Base-by-base conservation (phyloP, 2,797 vertebrate species). In the Eutrigla gurnardus region DNA sequence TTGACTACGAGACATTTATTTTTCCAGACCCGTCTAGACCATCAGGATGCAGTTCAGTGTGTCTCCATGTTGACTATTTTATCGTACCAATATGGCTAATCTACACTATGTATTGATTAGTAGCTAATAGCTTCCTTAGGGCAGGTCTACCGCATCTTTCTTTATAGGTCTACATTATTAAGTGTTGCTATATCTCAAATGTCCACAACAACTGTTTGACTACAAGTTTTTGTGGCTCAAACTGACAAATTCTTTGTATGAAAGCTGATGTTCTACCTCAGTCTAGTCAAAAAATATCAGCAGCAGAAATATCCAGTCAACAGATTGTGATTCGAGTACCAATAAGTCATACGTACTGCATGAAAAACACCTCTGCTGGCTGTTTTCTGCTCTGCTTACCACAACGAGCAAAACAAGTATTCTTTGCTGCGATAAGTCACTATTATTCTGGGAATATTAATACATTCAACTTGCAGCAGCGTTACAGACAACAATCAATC, bases 271-370 rank as follows among this genome's bases (percentile, higher is more conserved):
- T 18, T 43, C 7, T 5, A 4, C n/a, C 58, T 75, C 15, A 14
- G 40, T 15, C 12, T 4, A 36, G n/a, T 62, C 46, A 59, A 59
- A 50, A 25, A 66, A 67, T 43, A 74, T 43, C n/a, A 17, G 55
- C 37, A 43, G 39, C 55, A 37, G 13, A 46, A 46, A 46, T 52
- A 52, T 18, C 18, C n/a, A 17, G 35, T 47, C 13, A 36, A 11
- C 42, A 53, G 47, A 75, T 62, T 37, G 58, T 53, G 47, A 49
- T 32, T 33, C 0, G 1, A 36, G 25, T 12, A 55, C 40, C 4
- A 4, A 43, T 6, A n/a, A 53, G 15, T 43, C 45, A 69, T 57
- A 52, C 25, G 37, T 52, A 42, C 15, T 53, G 32, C 1, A 52
- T 36, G 7, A 43, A 73, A 65, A 65, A 50, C 36, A 59, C 33